Evolutionary conservation across 2,888 invertebrate genomes (phyloP), one percentile per base, ranked within the genome.

Genomic region (Proisotoma minuta): DNA sequence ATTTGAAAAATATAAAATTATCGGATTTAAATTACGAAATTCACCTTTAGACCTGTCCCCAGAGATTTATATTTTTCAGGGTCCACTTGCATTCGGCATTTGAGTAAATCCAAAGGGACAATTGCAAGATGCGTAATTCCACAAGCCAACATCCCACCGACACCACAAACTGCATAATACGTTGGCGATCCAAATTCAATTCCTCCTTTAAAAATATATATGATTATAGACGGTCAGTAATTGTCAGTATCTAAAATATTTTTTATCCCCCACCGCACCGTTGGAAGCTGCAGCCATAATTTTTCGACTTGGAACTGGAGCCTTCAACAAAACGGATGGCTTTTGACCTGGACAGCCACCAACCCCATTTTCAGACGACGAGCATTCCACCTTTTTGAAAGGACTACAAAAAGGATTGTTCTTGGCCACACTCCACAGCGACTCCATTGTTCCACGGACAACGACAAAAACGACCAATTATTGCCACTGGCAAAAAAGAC

Each of bases 31-130:
- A 3, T 48, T 3, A 22, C 18, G 20, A 29, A 2, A 10, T 26
- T 23, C 34, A 54, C 61, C 72, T 82, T 82, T 79, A 92, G 89
- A 2, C 91, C 92, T 75, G 81, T 82, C 71, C 85, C 76, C 61
- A 93, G 82, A 74, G 85, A 85, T 81, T 90, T 92, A 82, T 97
- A 98, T 80, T 98, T 98, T 56, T 81, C 90, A 1, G 91, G 85
- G 80, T 98, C 87, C 8, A 95, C 93, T 80, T 93, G 93, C 70
- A 95, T 86, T 70, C 94, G 87, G 79, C 95, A 95, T 81, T 95
- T 95, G 48, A 95, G 91, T 79, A 95, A 82, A 83, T 98, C 97
- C 70, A 98, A 83, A 1, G 98, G 97, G n/a, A 94, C 94, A 58
- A 98, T 84, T 71, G 87, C 83, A 5, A 87, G 86, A 78, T 92